Conservation (phyloP, 2,113 vertebrate species). For the Cynoglossus semilaevis region DNA sequence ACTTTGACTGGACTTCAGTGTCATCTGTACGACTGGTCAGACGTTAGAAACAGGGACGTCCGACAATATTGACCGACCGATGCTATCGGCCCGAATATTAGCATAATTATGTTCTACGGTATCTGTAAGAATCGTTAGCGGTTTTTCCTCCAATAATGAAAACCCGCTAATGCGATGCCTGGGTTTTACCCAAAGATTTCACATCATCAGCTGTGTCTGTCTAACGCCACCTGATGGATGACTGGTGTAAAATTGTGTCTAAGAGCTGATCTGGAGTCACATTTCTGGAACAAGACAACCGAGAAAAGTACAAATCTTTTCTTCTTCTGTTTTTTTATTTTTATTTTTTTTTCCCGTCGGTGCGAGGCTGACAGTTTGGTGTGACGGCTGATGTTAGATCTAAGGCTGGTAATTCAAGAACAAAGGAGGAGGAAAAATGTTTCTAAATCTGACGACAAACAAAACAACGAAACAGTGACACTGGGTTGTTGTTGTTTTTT, state of each 20-base stretch:
- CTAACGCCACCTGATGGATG: no score
- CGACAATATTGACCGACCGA: no score
- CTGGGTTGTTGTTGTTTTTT: no score
- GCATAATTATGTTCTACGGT: no score
- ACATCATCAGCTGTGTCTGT: no score
- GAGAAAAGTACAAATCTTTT: background rate
- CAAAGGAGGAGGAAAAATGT: constrained; percentile 3
- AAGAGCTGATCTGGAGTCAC: background rate
- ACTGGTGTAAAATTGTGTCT: background rate
- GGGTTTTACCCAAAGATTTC: no score
- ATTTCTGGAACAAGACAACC: background rate
- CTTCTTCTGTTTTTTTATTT: background rate
- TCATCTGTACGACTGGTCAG: no score
- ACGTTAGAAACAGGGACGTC: no score
- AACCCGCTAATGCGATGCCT: no score
- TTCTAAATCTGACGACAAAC: background rate
- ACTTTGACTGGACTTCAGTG: constrained; percentile 47
- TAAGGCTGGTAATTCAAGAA: constrained; percentile 2
- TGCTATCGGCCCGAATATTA: no score
- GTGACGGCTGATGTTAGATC: constrained; percentile 24
- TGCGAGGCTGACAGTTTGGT: constrained; percentile 14
- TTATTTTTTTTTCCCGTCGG: background rate
- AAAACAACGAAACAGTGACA: background rate
- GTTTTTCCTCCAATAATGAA: no score
- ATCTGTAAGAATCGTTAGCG: no score